Conservation (phyloP, 2,888 invertebrate genomes). For the Perizoma flavofasciatum region DNA sequence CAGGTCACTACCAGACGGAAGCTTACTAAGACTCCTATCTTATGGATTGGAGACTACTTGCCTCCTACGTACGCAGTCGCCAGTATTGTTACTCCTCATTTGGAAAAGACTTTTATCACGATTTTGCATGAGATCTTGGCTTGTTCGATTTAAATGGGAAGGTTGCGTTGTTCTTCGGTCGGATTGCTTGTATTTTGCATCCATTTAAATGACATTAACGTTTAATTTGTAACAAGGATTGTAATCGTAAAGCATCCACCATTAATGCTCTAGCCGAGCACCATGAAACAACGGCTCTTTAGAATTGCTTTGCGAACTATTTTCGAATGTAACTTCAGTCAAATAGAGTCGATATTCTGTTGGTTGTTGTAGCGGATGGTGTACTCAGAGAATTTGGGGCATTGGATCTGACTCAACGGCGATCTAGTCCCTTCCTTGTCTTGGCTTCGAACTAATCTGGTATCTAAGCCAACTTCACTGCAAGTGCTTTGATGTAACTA, state of each 20-base stretch:
- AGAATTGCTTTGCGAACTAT: conserved; percentile 28
- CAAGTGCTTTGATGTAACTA: conserved; percentile 10
- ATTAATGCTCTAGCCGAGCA: conserved; percentile 59
- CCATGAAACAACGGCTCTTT: conserved; percentile 68
- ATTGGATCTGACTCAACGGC: conserved; percentile 77
- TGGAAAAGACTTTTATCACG: conserved; percentile 44
- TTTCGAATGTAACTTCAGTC: conserved; percentile 40
- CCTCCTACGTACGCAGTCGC: conserved; percentile 17
- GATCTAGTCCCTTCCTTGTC: conserved; percentile 75
- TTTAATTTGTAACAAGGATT: conserved; percentile 42
- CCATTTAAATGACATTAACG: conserved; percentile 48
- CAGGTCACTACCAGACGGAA: too few species aligned
- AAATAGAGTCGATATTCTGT: conserved; percentile 54
- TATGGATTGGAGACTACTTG: background rate
- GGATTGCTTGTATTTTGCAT: conserved; percentile 35
- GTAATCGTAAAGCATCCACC: conserved; percentile 63
- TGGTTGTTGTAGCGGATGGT: conserved; percentile 63
- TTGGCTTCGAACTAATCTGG: conserved; percentile 57
- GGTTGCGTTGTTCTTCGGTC: conserved; percentile 29
- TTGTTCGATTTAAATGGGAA: conserved; percentile 39
- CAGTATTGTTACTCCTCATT: conserved; percentile 36
- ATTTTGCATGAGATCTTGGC: conserved; percentile 46
- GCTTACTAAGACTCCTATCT: too few species aligned
- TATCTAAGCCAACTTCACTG: conserved; percentile 29
- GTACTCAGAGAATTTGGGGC: conserved; percentile 79